Evolutionary conservation across 2,888 invertebrate species (phyloP), one percentile per base, ranked within the genome.

Genomic region (Agrochola macilenta): DNA sequence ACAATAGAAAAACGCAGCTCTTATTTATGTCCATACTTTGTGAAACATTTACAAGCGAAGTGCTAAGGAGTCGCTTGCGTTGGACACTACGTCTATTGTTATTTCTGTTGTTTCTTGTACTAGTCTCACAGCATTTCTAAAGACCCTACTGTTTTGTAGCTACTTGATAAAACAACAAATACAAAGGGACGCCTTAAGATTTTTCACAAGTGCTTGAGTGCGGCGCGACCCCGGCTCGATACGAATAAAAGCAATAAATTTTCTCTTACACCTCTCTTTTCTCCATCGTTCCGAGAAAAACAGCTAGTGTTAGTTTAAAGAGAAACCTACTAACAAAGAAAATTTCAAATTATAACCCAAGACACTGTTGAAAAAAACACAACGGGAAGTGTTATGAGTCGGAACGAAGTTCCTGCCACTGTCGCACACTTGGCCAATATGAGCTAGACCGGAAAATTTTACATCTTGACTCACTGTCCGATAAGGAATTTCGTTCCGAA

Each of bases 171-270:
- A 49, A 49, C 4, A 69, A 66, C 2, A 71, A 49, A 69, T 58
- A 69, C 54, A 49, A 70, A 68, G 26, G 23, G 20, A 61, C 12
- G 49, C 30, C 39, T 73, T 54, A 75, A 58, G 43, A 71, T 75
- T 71, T 30, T 69, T 54, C 68, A 46, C 52, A 76, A 73, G 46
- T 68, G 76, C 60, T 66, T 26, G 39, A 68, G 63, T 12, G 57
- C 17, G 35, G 11, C 61, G 14, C 35, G 71, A 43, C 26, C 61
- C 14, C 30, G 5, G 39, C 63, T 71, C 70, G 68, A 71, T 64
- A 58, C 64, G 64, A 83, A 81, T 85, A 85, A 85, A 85, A 76
- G 70, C 73, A 64, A 85, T 85, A 85, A 84, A 80, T 85, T 57
- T 71, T 69, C 63, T 57, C 11, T 54, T 23, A 68, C 66, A 70